Base-by-base conservation (phyloP, 1,140 invertebrate species). In the Cydia pomonella region DNA sequence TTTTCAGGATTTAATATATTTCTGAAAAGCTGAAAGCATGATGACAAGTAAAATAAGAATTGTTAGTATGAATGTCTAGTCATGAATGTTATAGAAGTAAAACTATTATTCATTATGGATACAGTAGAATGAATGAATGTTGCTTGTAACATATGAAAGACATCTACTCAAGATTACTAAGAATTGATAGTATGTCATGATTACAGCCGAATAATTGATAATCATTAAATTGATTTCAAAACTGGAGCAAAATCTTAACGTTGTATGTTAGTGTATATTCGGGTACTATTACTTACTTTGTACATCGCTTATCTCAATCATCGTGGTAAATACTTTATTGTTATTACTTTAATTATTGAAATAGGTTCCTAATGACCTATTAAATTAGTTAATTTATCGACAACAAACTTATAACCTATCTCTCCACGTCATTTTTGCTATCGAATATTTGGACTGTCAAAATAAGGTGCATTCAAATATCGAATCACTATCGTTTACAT, bases 241-340 rank as follows among this genome's bases (percentile, higher is more conserved):
- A 74, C 38, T 64, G 41, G 27, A 41, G n/a, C 33, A 74, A 23
- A 44, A 3, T 10, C 53, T 1, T 59, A 23, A 23, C 21, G 18
- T 59, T 21, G 1, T 12, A 59, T 59, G 53, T 59, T 59, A 59
- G 21, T 59, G n/a, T 10, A 59, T 50, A 69, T 69, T 29, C 25
- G 1, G 23, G 25, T 75, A 13, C 44, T 38, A 76, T 47, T 76
- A 89, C 90, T 90, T 74, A 92, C 90, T 92, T 74, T 92, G 90
- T 18, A 85, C 88, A 73, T 92, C 90, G 16, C 88, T 84, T 82
- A 92, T 90, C 69, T 92, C 90, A 80, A 92, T 90, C 89, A 92
- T 92, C 73, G 84, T 88, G 74, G 59, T 76, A 66, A 50, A 66
- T 76, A 62, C 77, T 80, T 53, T 71, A 76, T 73, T 74, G 50